Evolutionary conservation across 2,797 vertebrate genomes (phyloP).

Genomic region (Micrastur ruficollis): DNA sequence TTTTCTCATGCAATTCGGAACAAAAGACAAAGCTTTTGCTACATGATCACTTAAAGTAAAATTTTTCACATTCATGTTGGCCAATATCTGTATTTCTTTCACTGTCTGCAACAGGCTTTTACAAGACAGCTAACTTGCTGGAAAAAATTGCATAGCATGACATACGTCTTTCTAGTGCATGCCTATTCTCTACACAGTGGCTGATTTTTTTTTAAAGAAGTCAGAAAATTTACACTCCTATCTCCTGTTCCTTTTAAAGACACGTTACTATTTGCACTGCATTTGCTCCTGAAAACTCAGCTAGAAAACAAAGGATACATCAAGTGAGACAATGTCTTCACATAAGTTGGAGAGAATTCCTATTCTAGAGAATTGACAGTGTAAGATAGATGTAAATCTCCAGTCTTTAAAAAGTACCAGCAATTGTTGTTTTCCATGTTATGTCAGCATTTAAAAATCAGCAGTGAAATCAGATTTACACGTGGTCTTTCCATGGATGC

Average conservation of each 20-base stretch:
- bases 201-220: neutral
- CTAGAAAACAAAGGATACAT: neutral
- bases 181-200: neutral
- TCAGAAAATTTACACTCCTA: neutral
- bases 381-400: neutral
- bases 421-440: neutral
- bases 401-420: neutral
- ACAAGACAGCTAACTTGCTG: neutral
- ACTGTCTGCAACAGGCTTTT: neutral
- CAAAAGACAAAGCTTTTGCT: neutral
- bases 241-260: neutral
- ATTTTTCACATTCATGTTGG: neutral
- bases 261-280: neutral
- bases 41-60: neutral
- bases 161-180: neutral
- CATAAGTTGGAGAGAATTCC: neutral
- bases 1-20: neutral
- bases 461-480: neutral
- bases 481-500: fast-evolving
- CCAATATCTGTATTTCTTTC: neutral
- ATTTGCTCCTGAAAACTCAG: neutral
- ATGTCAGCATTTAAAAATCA: neutral
- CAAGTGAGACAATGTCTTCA: neutral
- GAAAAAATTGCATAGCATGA: neutral
- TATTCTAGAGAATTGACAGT: neutral